Evolutionary conservation across 30 jellyfish, hydroid and myxozoan genomes (phyloP).

Genomic region (Haliclystus octoradiatus): DNA sequence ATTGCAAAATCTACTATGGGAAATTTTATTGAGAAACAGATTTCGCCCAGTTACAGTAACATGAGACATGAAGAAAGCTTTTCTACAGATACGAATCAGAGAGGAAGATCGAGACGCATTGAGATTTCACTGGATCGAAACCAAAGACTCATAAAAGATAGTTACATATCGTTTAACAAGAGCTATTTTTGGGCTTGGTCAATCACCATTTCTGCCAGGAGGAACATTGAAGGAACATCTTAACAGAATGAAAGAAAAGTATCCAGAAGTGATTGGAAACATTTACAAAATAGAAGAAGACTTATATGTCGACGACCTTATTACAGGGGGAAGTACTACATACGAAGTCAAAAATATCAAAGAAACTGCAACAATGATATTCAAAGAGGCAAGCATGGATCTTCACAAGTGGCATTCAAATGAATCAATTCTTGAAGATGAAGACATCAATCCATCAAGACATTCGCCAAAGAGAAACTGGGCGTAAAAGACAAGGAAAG

Average conservation of each 20-base stretch:
- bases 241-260: not conserved
- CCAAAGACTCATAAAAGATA: slow-evolving; percentile 9
- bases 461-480: slow-evolving; percentile 49
- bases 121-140: slow-evolving; percentile 31
- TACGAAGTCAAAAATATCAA: slow-evolving; percentile 10
- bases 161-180: slow-evolving; percentile 32
- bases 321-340: slow-evolving; percentile 22
- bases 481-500: slow-evolving; percentile 23
- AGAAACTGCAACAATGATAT: slow-evolving; percentile 14
- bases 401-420: slow-evolving; percentile 53
- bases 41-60: slow-evolving; percentile 39
- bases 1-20: slow-evolving; percentile 21
- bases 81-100: slow-evolving; percentile 36
- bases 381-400: slow-evolving; percentile 25
- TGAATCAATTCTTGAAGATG: slow-evolving; percentile 14
- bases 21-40: slow-evolving; percentile 32
- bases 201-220: slow-evolving; percentile 33
- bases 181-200: slow-evolving; percentile 34
- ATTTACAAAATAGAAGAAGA: slow-evolving; percentile 25
- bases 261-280: slow-evolving; percentile 15
- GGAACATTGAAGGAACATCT: slow-evolving; percentile 42
- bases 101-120: slow-evolving; percentile 36
- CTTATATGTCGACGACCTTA: slow-evolving; percentile 53
- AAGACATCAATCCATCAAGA: not conserved
- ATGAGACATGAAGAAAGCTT: slow-evolving; percentile 69